Evolutionary conservation across 1,140 invertebrate species (phyloP).

Genomic region (Protaetia brevitarsis): DNA sequence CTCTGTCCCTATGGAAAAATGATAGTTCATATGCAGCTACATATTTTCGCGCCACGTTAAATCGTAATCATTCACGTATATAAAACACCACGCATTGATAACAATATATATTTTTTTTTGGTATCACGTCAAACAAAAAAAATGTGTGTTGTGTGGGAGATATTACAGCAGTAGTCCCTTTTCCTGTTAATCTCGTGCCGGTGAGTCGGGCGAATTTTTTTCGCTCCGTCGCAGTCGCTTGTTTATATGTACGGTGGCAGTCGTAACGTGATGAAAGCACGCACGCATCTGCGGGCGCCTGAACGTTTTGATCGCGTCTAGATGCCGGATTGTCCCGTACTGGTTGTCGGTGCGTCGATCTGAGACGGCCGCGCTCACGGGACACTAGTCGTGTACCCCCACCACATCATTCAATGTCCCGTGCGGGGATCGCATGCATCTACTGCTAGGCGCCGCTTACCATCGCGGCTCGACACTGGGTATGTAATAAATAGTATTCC

Average conservation of each 20-base stretch:
- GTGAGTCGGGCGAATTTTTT: background rate
- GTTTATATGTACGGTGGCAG: constrained; percentile 1
- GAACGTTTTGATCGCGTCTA: constrained; percentile 46
- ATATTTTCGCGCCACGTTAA: background rate
- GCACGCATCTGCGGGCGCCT: constrained; percentile 33
- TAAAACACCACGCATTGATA: background rate
- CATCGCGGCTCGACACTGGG: constrained; percentile 26
- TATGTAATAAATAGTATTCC: constrained; percentile 31
- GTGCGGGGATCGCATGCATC: constrained; percentile 36
- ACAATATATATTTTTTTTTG: background rate
- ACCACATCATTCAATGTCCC: constrained; percentile 35
- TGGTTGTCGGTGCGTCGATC: constrained; percentile 54
- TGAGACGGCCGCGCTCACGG: constrained; percentile 51
- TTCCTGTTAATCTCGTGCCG: background rate
- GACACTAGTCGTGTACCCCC: constrained; percentile 38
- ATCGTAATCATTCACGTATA: background rate
- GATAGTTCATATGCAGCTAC: no score
- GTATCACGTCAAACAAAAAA: background rate
- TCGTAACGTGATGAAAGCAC: constrained; percentile 1
- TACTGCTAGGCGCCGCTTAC: constrained; percentile 31
- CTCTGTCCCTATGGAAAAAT: no score
- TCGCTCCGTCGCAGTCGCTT: background rate
- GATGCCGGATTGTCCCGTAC: constrained; percentile 51
- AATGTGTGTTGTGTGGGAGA: background rate
- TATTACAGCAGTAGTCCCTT: background rate